Percentiles rank a stretch among this genome's conserved stretches.
Conservation (phyloP, 2,113 vertebrate genomes). For the Pangasianodon gigas region DNA sequence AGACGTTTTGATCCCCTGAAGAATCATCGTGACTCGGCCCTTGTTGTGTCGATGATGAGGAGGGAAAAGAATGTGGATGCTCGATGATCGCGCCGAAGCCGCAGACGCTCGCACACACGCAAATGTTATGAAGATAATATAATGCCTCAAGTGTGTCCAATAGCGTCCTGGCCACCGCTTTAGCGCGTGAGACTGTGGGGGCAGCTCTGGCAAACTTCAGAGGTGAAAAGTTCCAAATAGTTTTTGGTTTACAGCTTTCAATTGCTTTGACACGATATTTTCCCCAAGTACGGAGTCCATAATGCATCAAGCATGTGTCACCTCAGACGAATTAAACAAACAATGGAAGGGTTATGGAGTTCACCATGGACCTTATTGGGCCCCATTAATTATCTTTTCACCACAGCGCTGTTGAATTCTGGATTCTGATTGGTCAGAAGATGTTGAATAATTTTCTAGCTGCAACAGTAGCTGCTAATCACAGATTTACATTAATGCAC, state of each 20-base stretch:
- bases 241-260: slow-evolving; percentile 38
- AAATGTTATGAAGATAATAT: slow-evolving; percentile 41
- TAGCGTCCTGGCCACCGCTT: slow-evolving; percentile 2
- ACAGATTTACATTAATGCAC: background rate
- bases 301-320: slow-evolving; percentile 45
- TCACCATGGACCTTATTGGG: background rate
- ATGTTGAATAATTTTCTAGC: background rate
- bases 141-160: slow-evolving; percentile 31
- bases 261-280: slow-evolving; percentile 36
- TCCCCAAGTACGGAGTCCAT: slow-evolving; percentile 19
- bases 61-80: slow-evolving; percentile 60
- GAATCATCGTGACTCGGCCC: slow-evolving; percentile 23
- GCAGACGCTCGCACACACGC: slow-evolving; percentile 14
- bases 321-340: slow-evolving; percentile 12
- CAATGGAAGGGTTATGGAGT: slow-evolving; percentile 24
- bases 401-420: background rate
- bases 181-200: slow-evolving; percentile 26
- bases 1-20: slow-evolving; percentile 56
- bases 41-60: slow-evolving; percentile 63
- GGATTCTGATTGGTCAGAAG: background rate
- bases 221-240: slow-evolving; percentile 41
- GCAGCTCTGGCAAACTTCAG: slow-evolving; percentile 32
- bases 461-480: background rate
- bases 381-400: background rate
- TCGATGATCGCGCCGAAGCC: background rate